Conservation (phyloP, 2,113 vertebrate genomes). For the Nyctibius bracteatus region DNA sequence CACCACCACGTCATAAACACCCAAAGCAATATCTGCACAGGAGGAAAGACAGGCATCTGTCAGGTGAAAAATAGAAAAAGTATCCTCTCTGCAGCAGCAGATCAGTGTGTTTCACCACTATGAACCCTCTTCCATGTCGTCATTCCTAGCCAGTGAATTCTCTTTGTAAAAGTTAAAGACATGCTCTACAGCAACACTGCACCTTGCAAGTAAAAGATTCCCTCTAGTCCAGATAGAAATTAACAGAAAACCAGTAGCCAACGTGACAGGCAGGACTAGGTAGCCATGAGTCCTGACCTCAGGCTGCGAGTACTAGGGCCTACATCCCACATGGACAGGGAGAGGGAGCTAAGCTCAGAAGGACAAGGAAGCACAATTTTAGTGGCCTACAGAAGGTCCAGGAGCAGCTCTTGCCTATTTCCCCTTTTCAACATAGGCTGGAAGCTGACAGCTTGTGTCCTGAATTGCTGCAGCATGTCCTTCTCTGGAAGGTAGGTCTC, state of each 20-base stretch:
- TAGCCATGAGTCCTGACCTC: background rate
- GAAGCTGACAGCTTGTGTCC: background rate
- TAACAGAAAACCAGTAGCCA: background rate
- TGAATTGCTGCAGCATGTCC: background rate
- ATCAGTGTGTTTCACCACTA: background rate
- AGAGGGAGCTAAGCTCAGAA: background rate
- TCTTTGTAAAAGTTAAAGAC: background rate
- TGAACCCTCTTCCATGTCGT: background rate
- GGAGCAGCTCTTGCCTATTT: background rate
- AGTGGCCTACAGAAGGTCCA: background rate
- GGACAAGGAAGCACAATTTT: background rate
- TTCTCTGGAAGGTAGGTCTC: background rate
- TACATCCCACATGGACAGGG: background rate
- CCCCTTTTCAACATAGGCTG: background rate
- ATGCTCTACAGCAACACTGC: background rate
- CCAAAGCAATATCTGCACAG: constrained; percentile 81
- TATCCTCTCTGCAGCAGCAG: background rate
- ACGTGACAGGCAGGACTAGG: background rate
- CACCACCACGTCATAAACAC: constrained; percentile 88
- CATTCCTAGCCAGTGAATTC: background rate
- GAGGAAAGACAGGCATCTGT: constrained; percentile 7
- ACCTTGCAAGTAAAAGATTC: background rate
- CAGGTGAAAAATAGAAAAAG: background rate
- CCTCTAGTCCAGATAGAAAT: background rate
- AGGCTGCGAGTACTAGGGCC: background rate